phyloP scores from a whole-genome alignment of 1,140 invertebrate genomes.

The Leptinotarsa lineolata region DNA sequence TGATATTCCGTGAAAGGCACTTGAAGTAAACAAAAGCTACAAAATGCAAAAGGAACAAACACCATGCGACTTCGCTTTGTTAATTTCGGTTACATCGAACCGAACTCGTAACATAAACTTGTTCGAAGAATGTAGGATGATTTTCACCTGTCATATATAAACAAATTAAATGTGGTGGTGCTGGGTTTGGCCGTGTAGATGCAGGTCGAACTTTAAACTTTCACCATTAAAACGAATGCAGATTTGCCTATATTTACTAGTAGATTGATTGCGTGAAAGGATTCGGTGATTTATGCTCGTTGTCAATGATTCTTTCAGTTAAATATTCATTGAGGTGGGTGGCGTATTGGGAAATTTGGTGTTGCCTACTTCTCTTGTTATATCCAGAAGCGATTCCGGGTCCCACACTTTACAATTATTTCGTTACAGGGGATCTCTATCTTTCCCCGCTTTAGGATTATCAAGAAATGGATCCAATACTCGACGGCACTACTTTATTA shows the following conservation, averaged over 20 bases:
- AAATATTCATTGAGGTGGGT: background rate
- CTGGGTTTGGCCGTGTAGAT: background rate
- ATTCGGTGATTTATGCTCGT: background rate
- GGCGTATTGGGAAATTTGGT: background rate
- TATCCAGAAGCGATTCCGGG: background rate
- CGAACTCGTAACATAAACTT: constrained; percentile 1
- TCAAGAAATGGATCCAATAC: no score
- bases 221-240: constrained; percentile 1
- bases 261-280: background rate
- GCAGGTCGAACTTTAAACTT: background rate
- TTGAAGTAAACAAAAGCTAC: background rate
- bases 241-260: background rate
- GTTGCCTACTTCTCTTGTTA: background rate
- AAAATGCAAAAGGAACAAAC: background rate
- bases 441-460: no score
- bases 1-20: background rate
- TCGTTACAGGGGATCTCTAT: no score
- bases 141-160: background rate
- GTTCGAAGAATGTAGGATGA: background rate
- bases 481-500: no score
- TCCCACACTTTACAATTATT: no score
- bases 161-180: background rate
- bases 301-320: background rate
- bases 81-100: background rate
- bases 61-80: background rate